Percentiles rank a stretch among this genome's conserved stretches.
phyloP scores from a whole-genome alignment of 1,140 invertebrate genomes.

The Sarcophaga bullata region DNA sequence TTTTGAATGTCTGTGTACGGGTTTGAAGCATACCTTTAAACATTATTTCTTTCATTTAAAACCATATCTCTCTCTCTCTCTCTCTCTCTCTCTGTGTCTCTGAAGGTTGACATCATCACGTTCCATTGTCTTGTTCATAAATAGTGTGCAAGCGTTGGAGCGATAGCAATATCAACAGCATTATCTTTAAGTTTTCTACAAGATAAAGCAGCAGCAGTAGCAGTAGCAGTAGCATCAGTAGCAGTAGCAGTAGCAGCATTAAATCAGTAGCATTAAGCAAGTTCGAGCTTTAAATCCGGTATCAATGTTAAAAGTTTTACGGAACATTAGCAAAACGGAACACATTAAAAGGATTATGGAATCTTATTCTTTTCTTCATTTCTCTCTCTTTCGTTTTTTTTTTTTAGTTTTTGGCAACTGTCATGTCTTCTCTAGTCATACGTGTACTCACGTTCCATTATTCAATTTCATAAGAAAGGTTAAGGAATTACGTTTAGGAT shows the following conservation, averaged over 20 bases:
- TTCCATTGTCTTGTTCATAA: conserved; percentile 7
- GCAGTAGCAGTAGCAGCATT: too few species aligned
- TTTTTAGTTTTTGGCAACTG: neutral
- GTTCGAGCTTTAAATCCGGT: neutral
- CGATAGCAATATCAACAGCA: neutral
- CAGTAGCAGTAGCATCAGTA: too few species aligned
- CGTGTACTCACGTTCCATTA: conserved; percentile 13
- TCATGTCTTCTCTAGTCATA: neutral
- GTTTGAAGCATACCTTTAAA: too few species aligned
- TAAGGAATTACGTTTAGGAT: too few species aligned
- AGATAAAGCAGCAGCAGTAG: neutral
- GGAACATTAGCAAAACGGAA: conserved; percentile 9
- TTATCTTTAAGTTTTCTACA: neutral
- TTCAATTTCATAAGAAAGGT: neutral
- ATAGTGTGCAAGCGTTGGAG: neutral
- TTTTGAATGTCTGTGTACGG: too few species aligned
- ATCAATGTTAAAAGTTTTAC: conserved; percentile 11
- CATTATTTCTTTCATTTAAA: neutral
- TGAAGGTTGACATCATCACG: neutral
- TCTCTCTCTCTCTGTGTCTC: neutral
- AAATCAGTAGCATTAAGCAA: neutral
- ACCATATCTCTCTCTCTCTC: neutral
- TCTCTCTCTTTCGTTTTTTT: neutral
- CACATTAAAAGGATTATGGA: conserved; percentile 5
- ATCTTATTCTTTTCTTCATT: too few species aligned